Conservation (phyloP, 1,140 invertebrate species). For the Heliothis virescens region DNA sequence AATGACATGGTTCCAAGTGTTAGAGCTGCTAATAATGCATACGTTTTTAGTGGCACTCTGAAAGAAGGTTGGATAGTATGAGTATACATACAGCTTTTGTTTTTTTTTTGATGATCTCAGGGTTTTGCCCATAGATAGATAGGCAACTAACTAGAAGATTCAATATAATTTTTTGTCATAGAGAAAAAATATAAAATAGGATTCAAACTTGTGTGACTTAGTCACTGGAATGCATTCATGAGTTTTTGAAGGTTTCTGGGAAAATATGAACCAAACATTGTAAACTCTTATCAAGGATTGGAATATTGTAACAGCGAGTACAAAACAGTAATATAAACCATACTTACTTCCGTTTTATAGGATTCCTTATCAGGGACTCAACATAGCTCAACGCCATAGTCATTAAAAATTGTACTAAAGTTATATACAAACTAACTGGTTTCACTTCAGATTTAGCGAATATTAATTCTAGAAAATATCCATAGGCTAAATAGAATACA, state of each 20-base stretch:
- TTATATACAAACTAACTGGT: slow-evolving; percentile 97
- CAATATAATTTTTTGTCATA: too few relatives aligned
- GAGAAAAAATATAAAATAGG: too few relatives aligned
- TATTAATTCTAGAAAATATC: slow-evolving; percentile 97
- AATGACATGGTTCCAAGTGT: slow-evolving; percentile 98
- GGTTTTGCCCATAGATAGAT: too few relatives aligned
- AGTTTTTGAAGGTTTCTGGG: too few relatives aligned
- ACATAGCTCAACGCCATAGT: slow-evolving; percentile 93
- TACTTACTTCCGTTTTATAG: slow-evolving; percentile 89
- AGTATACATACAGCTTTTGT: background rate
- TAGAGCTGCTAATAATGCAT: slow-evolving; percentile 93
- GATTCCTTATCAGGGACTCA: slow-evolving; percentile 90
- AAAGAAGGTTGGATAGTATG: slow-evolving; percentile 57
- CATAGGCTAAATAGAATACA: slow-evolving; percentile 95
- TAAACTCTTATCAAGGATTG: background rate
- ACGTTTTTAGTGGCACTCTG: slow-evolving; percentile 94
- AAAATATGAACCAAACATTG: too few relatives aligned
- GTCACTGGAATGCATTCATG: too few relatives aligned
- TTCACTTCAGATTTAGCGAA: slow-evolving; percentile 96
- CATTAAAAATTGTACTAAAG: slow-evolving; percentile 95
- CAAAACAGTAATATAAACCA: slow-evolving; percentile 7
- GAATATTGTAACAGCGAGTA: background rate
- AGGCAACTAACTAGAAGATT: too few relatives aligned
- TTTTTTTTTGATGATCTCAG: background rate
- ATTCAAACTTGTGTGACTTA: too few relatives aligned